Base-by-base conservation (phyloP, 64 coral and sea anemone species). In the Hydrozoanthus tunicans region DNA sequence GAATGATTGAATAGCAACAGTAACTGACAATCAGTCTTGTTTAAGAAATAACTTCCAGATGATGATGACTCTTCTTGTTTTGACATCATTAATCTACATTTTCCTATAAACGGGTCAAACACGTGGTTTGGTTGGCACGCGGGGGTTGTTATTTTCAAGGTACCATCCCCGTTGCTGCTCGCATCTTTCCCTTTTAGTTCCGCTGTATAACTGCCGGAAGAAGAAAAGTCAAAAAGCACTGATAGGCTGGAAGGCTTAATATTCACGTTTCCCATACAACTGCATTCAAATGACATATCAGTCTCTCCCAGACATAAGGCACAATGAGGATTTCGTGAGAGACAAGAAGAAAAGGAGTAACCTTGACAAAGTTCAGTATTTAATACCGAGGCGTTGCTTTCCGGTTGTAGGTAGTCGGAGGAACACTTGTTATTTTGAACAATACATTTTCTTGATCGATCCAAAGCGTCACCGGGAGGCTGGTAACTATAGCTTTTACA, bases 61-160 rank as follows among this genome's bases (percentile, higher is more conserved):
- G 51, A 51, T 51, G 11, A 74, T 74, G 71, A 43, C 5, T 74
- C 51, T 4, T 10, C 71, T 4, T n/a, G 4, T 4, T 24, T 3
- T 74, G 26, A 74, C 7, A 74, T 32, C 9, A 32, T 74, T 74
- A 5, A 6, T 17, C 71, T 74, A 10, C 71, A 74, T 74, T 12
- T 74, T 74, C 51, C 24, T 74, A 74, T 43, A 17, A 74, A 74
- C 51, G 71, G 71, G 51, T 74, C 71, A 12, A 43, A 74, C 71
- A 74, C 71, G 11, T 43, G 13, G 11, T 74, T 74, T 3, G 71
- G 51, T 51, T 27, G 71, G 13, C 71, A 74, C 6, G 1, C 26
- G 6, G 26, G 24, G 24, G 26, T 7, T 51, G 26, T 11, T 9
- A 74, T 74, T 43, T 74, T 20, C 11, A 74, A 74, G 71, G 71